phyloP scores from a whole-genome alignment of 2,888 invertebrate species.

The Geotrupes spiniger region DNA sequence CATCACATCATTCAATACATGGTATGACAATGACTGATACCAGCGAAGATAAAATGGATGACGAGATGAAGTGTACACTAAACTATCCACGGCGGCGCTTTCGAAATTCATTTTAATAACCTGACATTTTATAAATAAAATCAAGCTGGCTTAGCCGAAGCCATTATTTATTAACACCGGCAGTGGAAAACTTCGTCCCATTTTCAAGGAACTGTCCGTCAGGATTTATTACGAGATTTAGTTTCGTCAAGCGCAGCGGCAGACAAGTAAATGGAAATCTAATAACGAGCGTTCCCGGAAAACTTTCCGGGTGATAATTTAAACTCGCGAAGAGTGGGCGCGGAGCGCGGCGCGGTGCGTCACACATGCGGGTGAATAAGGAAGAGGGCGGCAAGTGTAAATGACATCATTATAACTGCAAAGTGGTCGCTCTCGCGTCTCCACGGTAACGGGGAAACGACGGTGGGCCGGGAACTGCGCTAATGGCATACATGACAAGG shows the following conservation, averaged over 20 bases:
- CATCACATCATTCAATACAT: no score
- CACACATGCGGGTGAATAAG: constrained; percentile 49
- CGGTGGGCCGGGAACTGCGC: constrained; percentile 36
- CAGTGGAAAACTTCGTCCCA: no score
- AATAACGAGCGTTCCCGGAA: constrained; percentile 25
- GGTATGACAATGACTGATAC: no score
- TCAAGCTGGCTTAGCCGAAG: no score
- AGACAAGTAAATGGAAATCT: constrained; percentile 24
- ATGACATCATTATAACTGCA: constrained; percentile 55
- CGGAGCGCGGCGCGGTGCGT: constrained; percentile 32
- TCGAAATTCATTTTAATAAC: no score
- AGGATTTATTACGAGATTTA: background rate
- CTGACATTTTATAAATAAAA: no score
- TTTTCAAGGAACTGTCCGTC: no score
- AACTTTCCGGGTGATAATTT: constrained; percentile 24
- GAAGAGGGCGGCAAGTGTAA: constrained; percentile 52
- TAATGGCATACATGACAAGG: constrained; percentile 54
- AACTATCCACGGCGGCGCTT: no score
- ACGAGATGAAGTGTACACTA: no score
- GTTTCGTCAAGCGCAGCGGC: constrained; percentile 1
- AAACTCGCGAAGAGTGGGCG: constrained; percentile 37
- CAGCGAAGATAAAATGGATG: no score
- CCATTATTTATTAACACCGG: no score
- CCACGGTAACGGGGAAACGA: constrained; percentile 48
- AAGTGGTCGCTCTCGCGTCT: constrained; percentile 52